Evolutionary conservation across 2,113 vertebrate species (phyloP), one percentile per base, ranked within the genome.

Genomic region (Carollia perspicillata): DNA sequence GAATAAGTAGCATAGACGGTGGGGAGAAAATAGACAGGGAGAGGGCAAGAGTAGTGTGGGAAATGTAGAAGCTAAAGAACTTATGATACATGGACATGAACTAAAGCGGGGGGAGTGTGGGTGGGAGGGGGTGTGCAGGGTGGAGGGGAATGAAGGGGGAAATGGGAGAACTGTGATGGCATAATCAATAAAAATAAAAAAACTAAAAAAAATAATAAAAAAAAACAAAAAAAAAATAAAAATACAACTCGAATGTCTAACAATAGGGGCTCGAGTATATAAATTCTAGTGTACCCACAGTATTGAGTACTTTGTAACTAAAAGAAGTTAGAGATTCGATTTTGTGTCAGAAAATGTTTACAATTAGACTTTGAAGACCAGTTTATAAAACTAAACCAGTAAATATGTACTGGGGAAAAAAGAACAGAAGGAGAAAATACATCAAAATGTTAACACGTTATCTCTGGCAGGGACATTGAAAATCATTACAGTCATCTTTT

Each of bases 361-460:
- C 14, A 44, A 72, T 69, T 69, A 65, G 72, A 68, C 33, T 28
- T 84, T 79, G 69, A 95, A 80, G 33, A 84, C 33, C 37, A 78
- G 12, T 89, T 90, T 90, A 69, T 79, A 74, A 91, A 96, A 68
- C 26, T 51, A 65, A 95, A 95, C 74, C 47, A 87, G 42, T 92
- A 87, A 95, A 91, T 66, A 66, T 0, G 2, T 72, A 77, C 28
- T 10, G 28, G 26, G 35, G 17, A 47, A 40, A 44, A 60, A 40
- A 55, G 7, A 78, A 9, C 10, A 91, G 37, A 85, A 84, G 89
- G 58, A 85, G 22, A 14, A 95, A 95, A 89, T 90, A 77, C 5
- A 23, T 47, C 20, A 72, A 89, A 96, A 74, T 65, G 18, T 68
- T 88, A 75, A 78, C 6, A n/a, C 35, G 22, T 85, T 95, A n/a